These are phyloP conservation scores for Hemicordylus capensis DNA, from an alignment of 2,113 vertebrate genomes.

Conservation along the genomic window DNA sequence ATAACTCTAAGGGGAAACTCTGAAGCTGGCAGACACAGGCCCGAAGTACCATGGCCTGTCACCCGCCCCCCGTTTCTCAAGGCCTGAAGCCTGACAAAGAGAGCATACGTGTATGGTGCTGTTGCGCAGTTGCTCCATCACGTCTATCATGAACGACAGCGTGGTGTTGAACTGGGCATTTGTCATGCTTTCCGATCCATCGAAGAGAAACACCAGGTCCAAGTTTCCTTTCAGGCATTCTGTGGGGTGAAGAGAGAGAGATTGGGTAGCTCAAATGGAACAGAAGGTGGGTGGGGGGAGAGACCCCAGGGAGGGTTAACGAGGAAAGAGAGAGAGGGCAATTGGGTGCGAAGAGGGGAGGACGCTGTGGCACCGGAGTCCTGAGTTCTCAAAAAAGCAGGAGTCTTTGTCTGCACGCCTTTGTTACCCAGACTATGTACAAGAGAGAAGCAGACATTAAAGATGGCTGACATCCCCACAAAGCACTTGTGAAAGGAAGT, in stretches of 20 bases:
- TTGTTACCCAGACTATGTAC: too few species aligned
- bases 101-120: conserved; percentile 77
- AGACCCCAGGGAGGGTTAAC: too few species aligned
- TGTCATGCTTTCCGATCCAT: conserved; percentile 79
- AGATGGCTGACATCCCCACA: too few species aligned
- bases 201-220: conserved; percentile 85
- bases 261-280: background rate
- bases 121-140: conserved; percentile 74
- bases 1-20: background rate
- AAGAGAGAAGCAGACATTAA: too few species aligned
- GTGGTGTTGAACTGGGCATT: conserved; percentile 64
- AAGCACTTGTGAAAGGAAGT: too few species aligned
- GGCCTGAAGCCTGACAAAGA: background rate
- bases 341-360: background rate
- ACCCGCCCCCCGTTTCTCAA: background rate
- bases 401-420: too few species aligned
- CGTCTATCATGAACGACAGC: conserved; percentile 77
- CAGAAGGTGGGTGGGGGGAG: background rate
- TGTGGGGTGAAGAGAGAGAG: conserved; percentile 42
- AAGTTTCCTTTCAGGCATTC: conserved; percentile 80
- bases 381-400: too few species aligned
- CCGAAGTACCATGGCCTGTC: background rate
- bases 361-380: background rate
- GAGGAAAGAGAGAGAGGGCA: background rate
- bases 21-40: background rate